phyloP scores from a whole-genome alignment of 2,888 invertebrate genomes.

The Stenurella melanura region DNA sequence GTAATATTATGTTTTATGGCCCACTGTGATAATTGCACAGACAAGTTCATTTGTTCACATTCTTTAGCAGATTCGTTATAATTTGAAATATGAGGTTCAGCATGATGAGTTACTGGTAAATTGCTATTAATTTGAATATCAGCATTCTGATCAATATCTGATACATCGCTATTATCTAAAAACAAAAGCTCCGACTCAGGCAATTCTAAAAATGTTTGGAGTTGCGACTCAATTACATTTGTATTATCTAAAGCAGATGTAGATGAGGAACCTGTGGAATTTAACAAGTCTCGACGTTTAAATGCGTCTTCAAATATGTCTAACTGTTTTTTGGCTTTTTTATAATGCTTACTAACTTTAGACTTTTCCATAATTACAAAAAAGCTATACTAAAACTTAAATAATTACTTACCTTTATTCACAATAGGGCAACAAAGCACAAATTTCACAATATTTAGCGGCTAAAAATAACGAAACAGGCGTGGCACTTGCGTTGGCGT shows the following conservation, averaged over 20 bases:
- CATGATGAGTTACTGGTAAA: too few species aligned
- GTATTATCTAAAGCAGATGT: background rate
- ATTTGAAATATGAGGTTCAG: too few species aligned
- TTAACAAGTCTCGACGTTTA: constrained; percentile 10
- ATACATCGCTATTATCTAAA: too few species aligned
- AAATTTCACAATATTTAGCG: too few species aligned
- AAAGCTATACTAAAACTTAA: background rate
- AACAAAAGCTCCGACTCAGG: background rate
- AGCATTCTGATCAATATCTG: too few species aligned
- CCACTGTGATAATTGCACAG: constrained; percentile 41
- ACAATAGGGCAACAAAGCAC: background rate
- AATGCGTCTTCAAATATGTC: background rate
- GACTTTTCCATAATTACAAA: background rate
- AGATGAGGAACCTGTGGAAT: background rate
- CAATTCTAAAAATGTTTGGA: constrained; percentile 10
- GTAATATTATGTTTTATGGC: constrained; percentile 36
- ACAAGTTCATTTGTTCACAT: background rate
- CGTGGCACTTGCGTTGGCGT: too few species aligned
- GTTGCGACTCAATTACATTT: background rate
- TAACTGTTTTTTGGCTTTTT: background rate
- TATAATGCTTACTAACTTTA: constrained; percentile 11
- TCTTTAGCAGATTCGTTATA: background rate
- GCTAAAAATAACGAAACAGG: too few species aligned
- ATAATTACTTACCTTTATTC: background rate
- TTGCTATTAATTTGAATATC: too few species aligned